phyloP scores from a whole-genome alignment of 1,140 invertebrate genomes.

The Drosophila kohkoa region DNA sequence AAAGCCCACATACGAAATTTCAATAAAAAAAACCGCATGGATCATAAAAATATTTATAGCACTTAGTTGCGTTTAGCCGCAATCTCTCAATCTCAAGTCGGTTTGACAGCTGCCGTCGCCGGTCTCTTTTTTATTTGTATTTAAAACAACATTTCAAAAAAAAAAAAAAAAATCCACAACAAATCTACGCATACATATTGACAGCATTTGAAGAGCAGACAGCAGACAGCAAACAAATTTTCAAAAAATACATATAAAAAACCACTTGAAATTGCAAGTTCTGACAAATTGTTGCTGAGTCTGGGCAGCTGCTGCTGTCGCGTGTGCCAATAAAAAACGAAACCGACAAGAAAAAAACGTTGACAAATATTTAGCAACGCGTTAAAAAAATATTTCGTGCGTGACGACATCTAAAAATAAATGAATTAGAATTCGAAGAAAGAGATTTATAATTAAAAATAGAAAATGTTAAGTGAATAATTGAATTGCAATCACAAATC shows the following conservation, averaged over 20 bases:
- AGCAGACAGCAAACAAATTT: conserved; percentile 53
- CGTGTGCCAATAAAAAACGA: conserved; percentile 58
- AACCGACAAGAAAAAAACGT: conserved; percentile 4
- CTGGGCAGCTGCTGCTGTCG: conserved; percentile 27
- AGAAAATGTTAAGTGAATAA: conserved; percentile 1
- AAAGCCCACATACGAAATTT: conserved; percentile 3
- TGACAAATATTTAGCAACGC: conserved; percentile 52
- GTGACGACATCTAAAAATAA: conserved; percentile 11
- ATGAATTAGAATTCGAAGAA: conserved; percentile 11
- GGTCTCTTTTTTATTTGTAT: conserved; percentile 23
- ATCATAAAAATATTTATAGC: conserved; percentile 27
- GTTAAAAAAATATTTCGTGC: conserved; percentile 40
- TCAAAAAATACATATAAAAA: conserved; percentile 23
- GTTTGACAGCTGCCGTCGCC: conserved; percentile 30
- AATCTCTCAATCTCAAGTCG: conserved; percentile 15
- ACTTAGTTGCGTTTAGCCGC: conserved; percentile 13
- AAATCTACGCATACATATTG: conserved; percentile 28
- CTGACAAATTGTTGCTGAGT: conserved; percentile 45
- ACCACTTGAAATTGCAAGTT: conserved; percentile 37
- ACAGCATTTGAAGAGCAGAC: conserved; percentile 40
- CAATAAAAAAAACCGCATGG: conserved; percentile 15
- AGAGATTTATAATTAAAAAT: background rate
- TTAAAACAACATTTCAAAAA: conserved; percentile 21
- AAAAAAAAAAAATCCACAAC: conserved; percentile 11
- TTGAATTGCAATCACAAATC: conserved; percentile 9